Conservation (phyloP, 2,113 vertebrate genomes). For the Dolichotis patagonum region DNA sequence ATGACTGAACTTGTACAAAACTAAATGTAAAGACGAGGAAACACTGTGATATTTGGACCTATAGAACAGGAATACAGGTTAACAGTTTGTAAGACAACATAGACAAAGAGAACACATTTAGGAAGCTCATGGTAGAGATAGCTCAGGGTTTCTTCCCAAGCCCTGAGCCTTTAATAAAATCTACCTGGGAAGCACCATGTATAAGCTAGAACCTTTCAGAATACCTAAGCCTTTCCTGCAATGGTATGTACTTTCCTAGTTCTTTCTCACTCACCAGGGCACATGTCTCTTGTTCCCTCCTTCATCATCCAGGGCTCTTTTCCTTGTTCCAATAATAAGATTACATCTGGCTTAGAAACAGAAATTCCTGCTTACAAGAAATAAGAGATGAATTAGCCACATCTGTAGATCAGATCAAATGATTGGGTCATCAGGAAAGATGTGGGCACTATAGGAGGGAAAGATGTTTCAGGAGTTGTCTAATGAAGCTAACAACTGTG, state of each 20-base stretch:
- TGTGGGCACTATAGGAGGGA: background rate
- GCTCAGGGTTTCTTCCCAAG: background rate
- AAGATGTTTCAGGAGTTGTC: background rate
- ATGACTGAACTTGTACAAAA: background rate
- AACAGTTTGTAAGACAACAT: background rate
- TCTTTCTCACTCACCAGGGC: conserved; percentile 68
- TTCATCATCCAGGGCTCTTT: conserved; percentile 73
- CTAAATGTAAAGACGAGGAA: background rate
- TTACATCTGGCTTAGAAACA: conserved; percentile 75
- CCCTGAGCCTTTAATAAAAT: background rate
- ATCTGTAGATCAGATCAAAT: background rate
- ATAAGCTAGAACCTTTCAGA: background rate
- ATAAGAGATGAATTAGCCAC: conserved; percentile 53
- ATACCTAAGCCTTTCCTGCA: background rate
- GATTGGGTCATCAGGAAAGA: background rate
- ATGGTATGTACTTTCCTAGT: no score
- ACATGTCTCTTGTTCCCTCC: background rate
- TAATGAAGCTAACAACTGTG: background rate
- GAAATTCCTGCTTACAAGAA: conserved; percentile 70
- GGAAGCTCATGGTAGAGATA: background rate
- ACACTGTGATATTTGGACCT: background rate
- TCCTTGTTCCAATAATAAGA: conserved; percentile 78
- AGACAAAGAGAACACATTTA: background rate
- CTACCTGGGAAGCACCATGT: background rate
- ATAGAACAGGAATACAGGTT: background rate